Conservation (phyloP, 2,797 vertebrate species). For the Melanotaenia maccullochi region DNA sequence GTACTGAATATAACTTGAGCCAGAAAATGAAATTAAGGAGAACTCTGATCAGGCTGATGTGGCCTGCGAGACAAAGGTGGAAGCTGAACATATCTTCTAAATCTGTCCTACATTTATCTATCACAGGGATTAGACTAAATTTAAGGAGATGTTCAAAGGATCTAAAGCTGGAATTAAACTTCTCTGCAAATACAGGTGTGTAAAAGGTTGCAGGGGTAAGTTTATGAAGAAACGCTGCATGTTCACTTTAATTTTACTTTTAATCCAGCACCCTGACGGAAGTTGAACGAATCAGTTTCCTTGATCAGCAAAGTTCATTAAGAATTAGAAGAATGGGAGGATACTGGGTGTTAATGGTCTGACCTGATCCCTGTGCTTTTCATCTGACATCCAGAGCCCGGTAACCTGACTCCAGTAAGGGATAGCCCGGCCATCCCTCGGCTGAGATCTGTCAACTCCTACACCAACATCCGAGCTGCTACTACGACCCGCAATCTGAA, state of each 20-base stretch:
- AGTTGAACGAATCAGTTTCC: background rate
- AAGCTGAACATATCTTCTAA: background rate
- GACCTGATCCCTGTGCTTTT: background rate
- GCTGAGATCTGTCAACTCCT: slow-evolving; percentile 94
- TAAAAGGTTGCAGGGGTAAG: slow-evolving; percentile 5
- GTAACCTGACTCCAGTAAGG: slow-evolving; percentile 91
- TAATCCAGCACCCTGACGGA: background rate
- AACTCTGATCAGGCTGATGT: background rate
- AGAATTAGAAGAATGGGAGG: background rate
- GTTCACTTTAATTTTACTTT: background rate
- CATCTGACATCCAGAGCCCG: slow-evolving; percentile 83
- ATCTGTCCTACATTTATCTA: slow-evolving; percentile 14
- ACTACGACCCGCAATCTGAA: slow-evolving; percentile 92
- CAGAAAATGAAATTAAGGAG: too few relatives aligned
- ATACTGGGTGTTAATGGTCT: background rate
- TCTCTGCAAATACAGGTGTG: slow-evolving; percentile 21
- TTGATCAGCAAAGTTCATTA: background rate
- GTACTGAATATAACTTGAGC: background rate
- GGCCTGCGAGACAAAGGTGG: background rate
- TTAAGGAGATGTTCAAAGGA: slow-evolving; percentile 12
- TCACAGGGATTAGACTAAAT: slow-evolving; percentile 3
- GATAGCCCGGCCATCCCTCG: slow-evolving; percentile 92
- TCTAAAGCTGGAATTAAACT: slow-evolving; percentile 13
- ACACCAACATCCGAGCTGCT: slow-evolving; percentile 94
- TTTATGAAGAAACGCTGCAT: background rate